Evolutionary conservation across 1,140 invertebrate species (phyloP), one percentile per base, ranked within the genome.

Genomic region (Drosophila subpulchrella): DNA sequence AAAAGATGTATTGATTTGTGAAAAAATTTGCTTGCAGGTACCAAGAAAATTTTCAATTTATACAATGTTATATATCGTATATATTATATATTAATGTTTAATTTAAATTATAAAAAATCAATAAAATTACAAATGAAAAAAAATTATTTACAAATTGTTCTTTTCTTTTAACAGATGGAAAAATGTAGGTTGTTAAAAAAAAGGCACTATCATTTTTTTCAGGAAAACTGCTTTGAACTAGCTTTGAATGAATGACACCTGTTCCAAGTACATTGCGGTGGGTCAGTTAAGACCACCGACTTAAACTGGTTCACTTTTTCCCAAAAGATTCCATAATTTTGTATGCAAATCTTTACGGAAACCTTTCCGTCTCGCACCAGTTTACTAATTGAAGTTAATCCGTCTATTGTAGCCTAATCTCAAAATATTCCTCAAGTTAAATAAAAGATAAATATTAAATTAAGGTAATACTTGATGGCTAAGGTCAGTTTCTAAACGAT

Each of bases 61-160:
- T 72, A 85, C 79, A 84, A 76, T 84, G 77, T 84, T 84, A 84
- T 80, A 73, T 82, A 83, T 51, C 65, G 75, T 83, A 78, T 78
- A 82, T 77, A 76, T 75, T 76, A 75, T 76, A 76, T 78, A 78
- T 78, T 86, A 74, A 81, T 70, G 57, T 77, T 85, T 78, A 85
- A 74, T 79, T 85, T 77, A 63, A 75, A 79, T 62, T 67, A 76
- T 67, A 75, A 59, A 44, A 53, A 59, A 59, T 65, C 34, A 58
- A 65, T 58, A 84, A 76, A 77, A 68, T 38, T 27, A 55, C n/a
- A 61, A 76, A 55, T 42, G 24, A 59, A 27, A 57, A 59, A 72
- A 60, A 54, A 75, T 42, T 11, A 20, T 73, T 30, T 30, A 42
- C 7, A 59, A 50, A 60, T 11, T 36, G 15, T 58, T 72, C 27